Evolutionary conservation across 1,140 invertebrate genomes (phyloP).

Genomic region (Drosophila persimilis): DNA sequence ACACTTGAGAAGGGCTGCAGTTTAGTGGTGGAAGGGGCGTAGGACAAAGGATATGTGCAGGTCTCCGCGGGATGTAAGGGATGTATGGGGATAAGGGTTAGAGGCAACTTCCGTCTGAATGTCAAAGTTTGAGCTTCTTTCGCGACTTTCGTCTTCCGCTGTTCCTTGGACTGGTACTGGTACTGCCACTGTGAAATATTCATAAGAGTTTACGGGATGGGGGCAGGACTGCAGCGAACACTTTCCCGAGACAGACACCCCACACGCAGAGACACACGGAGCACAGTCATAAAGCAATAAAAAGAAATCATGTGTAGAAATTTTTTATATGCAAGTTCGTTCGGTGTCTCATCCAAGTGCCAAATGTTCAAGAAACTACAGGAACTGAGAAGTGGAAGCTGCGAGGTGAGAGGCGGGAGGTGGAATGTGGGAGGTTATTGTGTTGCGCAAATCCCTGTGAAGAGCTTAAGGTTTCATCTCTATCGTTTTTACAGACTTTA

Average conservation of each 20-base stretch:
- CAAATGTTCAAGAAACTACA: slow-evolving; percentile 11
- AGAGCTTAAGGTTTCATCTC: slow-evolving; percentile 44
- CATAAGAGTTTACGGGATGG: slow-evolving; percentile 28
- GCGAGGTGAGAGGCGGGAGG: no score
- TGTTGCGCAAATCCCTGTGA: slow-evolving; percentile 41
- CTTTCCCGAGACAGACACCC: not conserved
- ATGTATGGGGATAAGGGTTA: not conserved
- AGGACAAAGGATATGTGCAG: slow-evolving; percentile 13
- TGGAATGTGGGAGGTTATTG: slow-evolving; percentile 6
- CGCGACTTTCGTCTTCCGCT: slow-evolving; percentile 1
- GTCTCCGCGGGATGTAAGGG: not conserved
- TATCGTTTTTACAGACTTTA: slow-evolving; percentile 45
- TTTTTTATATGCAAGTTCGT: slow-evolving; percentile 43
- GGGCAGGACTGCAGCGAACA: not conserved
- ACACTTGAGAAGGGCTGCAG: not conserved
- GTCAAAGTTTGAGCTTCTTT: slow-evolving; percentile 43
- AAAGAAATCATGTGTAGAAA: slow-evolving; percentile 62
- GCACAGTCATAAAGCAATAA: slow-evolving; percentile 57
- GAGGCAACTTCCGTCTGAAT: slow-evolving; percentile 42
- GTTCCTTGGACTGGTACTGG: not conserved
- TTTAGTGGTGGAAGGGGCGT: not conserved
- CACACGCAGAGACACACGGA: not conserved
- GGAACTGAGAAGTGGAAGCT: not conserved
- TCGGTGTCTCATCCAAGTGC: slow-evolving; percentile 27
- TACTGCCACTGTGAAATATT: slow-evolving; percentile 51